These are phyloP conservation scores for Calephelis perditalis DNA, from an alignment of 2,888 invertebrate species.

Conservation along the genomic window DNA sequence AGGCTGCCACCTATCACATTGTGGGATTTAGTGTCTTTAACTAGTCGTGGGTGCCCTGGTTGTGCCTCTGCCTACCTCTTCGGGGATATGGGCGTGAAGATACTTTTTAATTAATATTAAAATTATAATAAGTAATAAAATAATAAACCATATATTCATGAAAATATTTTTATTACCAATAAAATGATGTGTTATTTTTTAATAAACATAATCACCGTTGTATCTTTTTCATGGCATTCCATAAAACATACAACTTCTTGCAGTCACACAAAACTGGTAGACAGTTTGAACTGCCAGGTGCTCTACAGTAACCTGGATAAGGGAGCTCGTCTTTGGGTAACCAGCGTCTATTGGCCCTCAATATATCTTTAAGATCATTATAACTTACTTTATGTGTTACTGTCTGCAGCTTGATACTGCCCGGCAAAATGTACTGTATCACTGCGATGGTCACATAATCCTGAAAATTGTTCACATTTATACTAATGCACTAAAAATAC, in stretches of 20 bases:
- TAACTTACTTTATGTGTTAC: constrained; percentile 33
- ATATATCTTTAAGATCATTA: constrained; percentile 20
- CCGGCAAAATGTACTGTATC: constrained; percentile 48
- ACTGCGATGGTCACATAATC: constrained; percentile 39
- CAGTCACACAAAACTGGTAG: constrained; percentile 55
- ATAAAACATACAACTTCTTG: constrained; percentile 41
- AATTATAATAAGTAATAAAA: too few species aligned
- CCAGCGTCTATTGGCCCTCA: constrained; percentile 44
- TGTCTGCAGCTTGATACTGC: constrained; percentile 43
- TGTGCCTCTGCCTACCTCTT: too few species aligned
- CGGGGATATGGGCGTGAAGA: too few species aligned
- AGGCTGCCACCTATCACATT: too few species aligned
- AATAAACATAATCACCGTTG: constrained; percentile 2
- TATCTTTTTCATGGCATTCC: constrained; percentile 36
- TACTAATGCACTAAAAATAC: not conserved
- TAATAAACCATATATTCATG: too few species aligned
- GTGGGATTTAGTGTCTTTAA: too few species aligned
- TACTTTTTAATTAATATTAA: too few species aligned
- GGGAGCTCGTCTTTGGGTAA: constrained; percentile 50
- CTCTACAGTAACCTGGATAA: constrained; percentile 62
- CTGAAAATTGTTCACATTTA: constrained; percentile 37
- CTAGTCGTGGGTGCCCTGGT: too few species aligned
- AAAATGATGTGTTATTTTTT: not conserved
- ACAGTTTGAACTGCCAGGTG: constrained; percentile 49
- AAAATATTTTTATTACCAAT: not conserved